phyloP scores from a whole-genome alignment of 2,797 vertebrate species.

The Mormyrops boulengeri region DNA sequence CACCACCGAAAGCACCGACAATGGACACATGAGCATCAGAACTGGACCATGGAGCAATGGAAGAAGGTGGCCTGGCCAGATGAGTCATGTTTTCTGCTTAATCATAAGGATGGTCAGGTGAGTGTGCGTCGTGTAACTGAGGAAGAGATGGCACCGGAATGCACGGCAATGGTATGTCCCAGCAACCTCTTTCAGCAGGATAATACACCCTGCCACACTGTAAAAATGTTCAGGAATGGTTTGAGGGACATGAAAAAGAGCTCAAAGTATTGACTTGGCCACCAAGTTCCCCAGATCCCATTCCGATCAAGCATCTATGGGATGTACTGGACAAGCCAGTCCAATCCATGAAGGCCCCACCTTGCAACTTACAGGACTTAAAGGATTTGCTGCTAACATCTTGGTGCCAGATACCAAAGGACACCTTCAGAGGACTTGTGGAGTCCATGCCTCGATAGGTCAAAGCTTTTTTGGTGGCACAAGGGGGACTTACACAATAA shows the following conservation, averaged over 20 bases:
- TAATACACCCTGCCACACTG: not conserved
- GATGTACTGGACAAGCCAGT: not conserved
- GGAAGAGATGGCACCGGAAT: not conserved
- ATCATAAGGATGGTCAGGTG: not conserved
- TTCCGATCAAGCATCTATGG: not conserved
- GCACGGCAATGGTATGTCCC: not conserved
- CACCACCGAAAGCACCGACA: not conserved
- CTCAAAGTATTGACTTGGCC: not conserved
- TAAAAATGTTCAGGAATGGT: not conserved
- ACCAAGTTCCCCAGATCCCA: not conserved
- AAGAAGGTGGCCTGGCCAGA: not conserved
- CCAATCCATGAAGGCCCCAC: not conserved
- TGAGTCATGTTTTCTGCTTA: not conserved
- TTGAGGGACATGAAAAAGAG: not conserved
- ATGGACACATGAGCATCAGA: not conserved
- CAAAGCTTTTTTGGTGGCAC: not conserved
- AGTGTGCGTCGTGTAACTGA: not conserved
- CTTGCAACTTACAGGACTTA: not conserved
- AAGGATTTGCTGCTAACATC: not conserved
- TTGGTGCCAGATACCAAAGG: not conserved
- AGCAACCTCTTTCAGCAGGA: not conserved
- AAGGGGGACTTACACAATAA: not conserved
- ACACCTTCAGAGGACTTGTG: not conserved
- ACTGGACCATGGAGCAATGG: not conserved
- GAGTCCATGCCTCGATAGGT: not conserved